A percentile compares a stretch with the other conserved stretches of the same genome.
phyloP scores from a whole-genome alignment of 1,140 invertebrate genomes.

The Bombus sylvicola region DNA sequence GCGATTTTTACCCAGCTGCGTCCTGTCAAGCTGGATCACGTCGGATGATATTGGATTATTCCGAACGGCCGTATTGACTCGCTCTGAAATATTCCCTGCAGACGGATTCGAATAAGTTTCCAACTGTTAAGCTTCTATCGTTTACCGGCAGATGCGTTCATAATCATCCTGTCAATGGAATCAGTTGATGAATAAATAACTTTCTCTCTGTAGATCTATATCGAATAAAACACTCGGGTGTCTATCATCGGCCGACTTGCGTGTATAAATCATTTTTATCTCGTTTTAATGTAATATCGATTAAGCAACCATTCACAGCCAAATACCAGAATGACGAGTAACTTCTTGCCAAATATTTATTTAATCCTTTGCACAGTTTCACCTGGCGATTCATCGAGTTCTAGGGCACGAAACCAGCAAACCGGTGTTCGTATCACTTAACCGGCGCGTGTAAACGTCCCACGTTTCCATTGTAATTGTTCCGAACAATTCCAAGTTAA shows the following conservation, averaged over 20 bases:
- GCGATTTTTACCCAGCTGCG: slow-evolving; percentile 38
- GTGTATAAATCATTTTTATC: no score
- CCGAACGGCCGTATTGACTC: slow-evolving; percentile 15
- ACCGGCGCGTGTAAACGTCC: slow-evolving; percentile 4
- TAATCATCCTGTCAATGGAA: background rate
- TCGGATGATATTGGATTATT: slow-evolving; percentile 45
- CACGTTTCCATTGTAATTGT: slow-evolving; percentile 18
- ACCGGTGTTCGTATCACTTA: background rate
- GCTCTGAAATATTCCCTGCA: background rate
- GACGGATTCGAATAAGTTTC: background rate
- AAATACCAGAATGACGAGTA: background rate
- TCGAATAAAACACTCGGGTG: no score
- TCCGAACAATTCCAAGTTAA: slow-evolving; percentile 20
- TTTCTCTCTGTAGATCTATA: no score
- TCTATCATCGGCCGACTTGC: no score
- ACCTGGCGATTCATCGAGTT: background rate
- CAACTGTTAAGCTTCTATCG: background rate
- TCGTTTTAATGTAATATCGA: no score
- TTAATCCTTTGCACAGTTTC: no score
- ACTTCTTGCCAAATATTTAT: background rate
- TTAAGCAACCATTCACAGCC: background rate
- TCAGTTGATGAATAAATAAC: background rate
- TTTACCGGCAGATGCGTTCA: background rate
- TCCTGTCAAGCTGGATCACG: slow-evolving; percentile 34
- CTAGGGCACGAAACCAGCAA: background rate